Conservation (phyloP, 2,888 invertebrate genomes). For the Leptopterna dolabrata region DNA sequence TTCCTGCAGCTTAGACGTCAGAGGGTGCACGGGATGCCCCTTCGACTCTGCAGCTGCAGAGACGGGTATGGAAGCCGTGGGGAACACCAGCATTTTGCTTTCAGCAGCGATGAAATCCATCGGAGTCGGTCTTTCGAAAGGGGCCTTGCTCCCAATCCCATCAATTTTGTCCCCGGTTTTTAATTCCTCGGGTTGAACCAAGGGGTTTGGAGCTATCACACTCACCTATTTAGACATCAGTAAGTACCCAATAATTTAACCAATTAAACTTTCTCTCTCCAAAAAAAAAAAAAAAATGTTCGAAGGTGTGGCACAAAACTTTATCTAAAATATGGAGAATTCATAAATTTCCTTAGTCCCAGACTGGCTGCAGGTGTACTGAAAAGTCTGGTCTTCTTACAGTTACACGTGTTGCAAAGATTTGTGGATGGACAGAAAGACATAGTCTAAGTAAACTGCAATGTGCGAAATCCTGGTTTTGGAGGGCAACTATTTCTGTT, state of each 20-base stretch:
- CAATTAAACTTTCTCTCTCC: neutral
- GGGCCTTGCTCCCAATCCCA: conserved; percentile 19
- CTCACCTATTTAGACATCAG: conserved; percentile 57
- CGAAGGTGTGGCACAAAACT: neutral
- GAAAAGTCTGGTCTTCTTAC: no score
- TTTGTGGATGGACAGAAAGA: no score
- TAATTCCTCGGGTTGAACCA: conserved; percentile 44
- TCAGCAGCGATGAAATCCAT: neutral
- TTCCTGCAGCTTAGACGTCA: conserved; percentile 19
- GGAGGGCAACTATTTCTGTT: no score
- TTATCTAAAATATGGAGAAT: no score
- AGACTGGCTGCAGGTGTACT: no score
- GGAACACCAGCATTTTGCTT: conserved; percentile 23
- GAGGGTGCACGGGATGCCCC: conserved; percentile 39
- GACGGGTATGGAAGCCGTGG: conserved; percentile 41
- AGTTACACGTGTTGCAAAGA: no score
- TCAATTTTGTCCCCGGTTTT: neutral
- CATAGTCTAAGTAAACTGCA: no score
- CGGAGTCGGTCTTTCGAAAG: neutral
- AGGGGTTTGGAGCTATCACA: conserved; percentile 63
- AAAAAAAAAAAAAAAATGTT: neutral
- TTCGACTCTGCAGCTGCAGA: neutral
- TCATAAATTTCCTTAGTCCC: no score
- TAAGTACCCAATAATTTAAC: neutral
- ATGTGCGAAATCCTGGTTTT: no score